phyloP scores from a whole-genome alignment of 1,140 invertebrate species.

The Monochamus saltuarius region DNA sequence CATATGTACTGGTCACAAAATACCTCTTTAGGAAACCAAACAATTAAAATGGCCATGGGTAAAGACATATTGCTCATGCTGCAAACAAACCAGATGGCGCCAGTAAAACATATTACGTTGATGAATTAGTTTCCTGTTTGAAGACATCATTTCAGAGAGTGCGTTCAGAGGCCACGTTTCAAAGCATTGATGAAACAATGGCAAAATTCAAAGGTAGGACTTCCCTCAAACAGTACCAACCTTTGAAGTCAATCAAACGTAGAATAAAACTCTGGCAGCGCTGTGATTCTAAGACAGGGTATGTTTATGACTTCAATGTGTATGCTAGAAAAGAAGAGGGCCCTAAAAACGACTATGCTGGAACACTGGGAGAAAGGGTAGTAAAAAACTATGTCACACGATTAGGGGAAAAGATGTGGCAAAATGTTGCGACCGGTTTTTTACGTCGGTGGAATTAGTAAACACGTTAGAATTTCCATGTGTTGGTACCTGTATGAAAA shows the following conservation, averaged over 20 bases:
- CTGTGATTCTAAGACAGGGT: conserved; percentile 38
- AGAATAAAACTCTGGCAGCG: conserved; percentile 46
- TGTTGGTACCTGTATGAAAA: conserved; percentile 12
- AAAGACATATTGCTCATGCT: conserved; percentile 31
- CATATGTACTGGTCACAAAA: conserved; percentile 23
- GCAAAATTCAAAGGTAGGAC: conserved; percentile 42
- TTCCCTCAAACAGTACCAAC: conserved; percentile 42
- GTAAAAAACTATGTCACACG: conserved; percentile 29
- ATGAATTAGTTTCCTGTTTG: conserved; percentile 17
- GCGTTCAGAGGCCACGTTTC: conserved; percentile 14
- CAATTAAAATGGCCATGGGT: conserved; percentile 35
- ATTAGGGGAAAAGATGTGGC: too few relatives aligned
- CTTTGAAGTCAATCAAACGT: conserved; percentile 44
- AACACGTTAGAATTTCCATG: not conserved
- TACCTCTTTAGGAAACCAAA: conserved; percentile 34
- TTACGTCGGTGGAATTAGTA: conserved; percentile 5
- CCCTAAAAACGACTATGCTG: not conserved
- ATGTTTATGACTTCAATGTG: conserved; percentile 39
- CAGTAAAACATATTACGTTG: conserved; percentile 34
- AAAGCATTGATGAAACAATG: conserved; percentile 42
- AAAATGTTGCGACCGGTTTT: conserved; percentile 12
- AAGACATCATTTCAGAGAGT: conserved; percentile 29
- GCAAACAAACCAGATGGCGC: conserved; percentile 23
- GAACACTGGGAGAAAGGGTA: conserved; percentile 35
- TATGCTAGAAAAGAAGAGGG: conserved; percentile 35